Evolutionary conservation across 1,140 invertebrate genomes (phyloP), one percentile per base, ranked within the genome.

Genomic region (Diprion similis): DNA sequence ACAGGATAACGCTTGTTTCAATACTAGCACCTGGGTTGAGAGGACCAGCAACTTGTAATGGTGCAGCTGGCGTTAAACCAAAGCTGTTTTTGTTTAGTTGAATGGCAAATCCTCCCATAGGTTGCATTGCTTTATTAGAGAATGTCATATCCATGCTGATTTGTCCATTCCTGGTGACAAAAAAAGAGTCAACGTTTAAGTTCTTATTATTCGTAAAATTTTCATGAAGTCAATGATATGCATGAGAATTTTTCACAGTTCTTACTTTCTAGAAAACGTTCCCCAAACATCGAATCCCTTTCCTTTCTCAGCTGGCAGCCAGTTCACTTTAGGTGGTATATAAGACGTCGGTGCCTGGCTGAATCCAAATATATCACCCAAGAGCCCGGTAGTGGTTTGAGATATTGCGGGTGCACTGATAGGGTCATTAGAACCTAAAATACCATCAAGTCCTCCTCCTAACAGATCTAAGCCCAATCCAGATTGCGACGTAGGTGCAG

Each of bases 41-140:
- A 15, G 95, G 93, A 72, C 92, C 92, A 24, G 91, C 88, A 24
- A 99, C 92, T 81, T 95, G 92, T 71, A 99, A 84, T 0, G 95
- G 94, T 48, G 93, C 89, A 8, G 93, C 92, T 66, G 98, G 98
- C 77, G 93, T 92, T 69, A 99, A 84, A 59, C 98, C 98, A 89
- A 99, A 99, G 88, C 97, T 98, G 88, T 99, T 99, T 89, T 99
- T 99, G 87, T 99, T 99, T 76, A 99, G 93, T 84, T 99, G 98
- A 85, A 99, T 96, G 46, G 98, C 98, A 89, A 99, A 99, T 10
- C 93, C 94, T 78, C 90, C 92, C 95, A 99, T 98, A 15, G 97
- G 93, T 82, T 99, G 97, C 97, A 99, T 98, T 2, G 98, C 98
- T 89, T 97, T 98, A 87, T 99, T 99, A 59, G 93, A 96, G 80